phyloP scores from a whole-genome alignment of 2,888 invertebrate species.

The Adineta ricciae region DNA sequence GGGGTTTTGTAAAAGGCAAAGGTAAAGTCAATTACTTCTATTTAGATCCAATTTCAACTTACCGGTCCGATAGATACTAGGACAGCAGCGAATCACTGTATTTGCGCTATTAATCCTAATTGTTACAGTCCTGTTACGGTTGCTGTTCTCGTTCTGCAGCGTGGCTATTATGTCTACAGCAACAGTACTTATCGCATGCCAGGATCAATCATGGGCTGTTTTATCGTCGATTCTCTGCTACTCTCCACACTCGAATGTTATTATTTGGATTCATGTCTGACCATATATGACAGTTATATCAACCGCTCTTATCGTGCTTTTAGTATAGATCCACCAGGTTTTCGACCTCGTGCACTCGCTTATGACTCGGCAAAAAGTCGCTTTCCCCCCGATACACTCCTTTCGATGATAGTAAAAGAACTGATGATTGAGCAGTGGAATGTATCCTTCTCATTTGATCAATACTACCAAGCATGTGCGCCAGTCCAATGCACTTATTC shows the following conservation, averaged over 20 bases:
- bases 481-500: neutral
- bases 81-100: too few relatives aligned
- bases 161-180: neutral
- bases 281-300: too few relatives aligned
- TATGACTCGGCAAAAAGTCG: neutral
- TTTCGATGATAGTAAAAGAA: neutral
- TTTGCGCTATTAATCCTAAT: neutral
- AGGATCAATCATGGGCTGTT: neutral
- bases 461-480: neutral
- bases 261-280: neutral
- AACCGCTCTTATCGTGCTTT: too few relatives aligned
- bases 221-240: neutral
- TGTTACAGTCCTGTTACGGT: neutral
- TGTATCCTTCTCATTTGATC: neutral
- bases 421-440: neutral
- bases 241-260: neutral
- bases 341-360: neutral
- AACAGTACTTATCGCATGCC: neutral
- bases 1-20: too few relatives aligned
- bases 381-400: neutral
- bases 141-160: neutral
- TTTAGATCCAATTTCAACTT: too few relatives aligned
- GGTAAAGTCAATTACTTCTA: too few relatives aligned
- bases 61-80: too few relatives aligned
- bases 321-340: neutral